Percentiles rank a stretch among this genome's conserved stretches.
Evolutionary conservation across 2,888 invertebrate genomes (phyloP).

Genomic region (Papilio demoleus): DNA sequence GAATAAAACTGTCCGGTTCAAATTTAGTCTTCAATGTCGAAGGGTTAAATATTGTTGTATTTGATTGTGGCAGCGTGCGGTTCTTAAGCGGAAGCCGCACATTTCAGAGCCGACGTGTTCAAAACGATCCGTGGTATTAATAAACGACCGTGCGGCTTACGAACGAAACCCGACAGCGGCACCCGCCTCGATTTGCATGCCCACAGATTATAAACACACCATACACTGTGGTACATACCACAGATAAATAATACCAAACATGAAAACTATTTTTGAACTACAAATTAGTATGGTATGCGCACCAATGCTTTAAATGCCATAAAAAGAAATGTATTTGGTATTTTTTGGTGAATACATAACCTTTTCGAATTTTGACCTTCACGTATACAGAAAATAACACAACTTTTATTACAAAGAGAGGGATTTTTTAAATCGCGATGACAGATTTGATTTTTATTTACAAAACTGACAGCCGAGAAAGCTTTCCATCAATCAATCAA

Average conservation of each 20-base stretch:
- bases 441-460: background rate
- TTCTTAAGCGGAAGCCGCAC: constrained; percentile 30
- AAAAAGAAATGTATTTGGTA: background rate
- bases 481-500: constrained; percentile 20
- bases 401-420: background rate
- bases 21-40: constrained; percentile 17
- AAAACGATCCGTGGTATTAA: constrained; percentile 34
- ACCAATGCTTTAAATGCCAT: background rate
- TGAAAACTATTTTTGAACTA: background rate
- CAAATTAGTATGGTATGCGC: background rate
- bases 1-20: background rate
- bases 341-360: background rate
- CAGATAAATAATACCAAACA: constrained; percentile 5
- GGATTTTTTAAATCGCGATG: background rate
- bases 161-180: constrained; percentile 24
- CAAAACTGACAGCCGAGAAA: background rate
- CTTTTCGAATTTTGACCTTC: background rate
- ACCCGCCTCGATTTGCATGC: constrained; percentile 20
- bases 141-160: constrained; percentile 28
- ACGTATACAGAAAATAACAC: background rate
- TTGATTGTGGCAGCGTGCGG: constrained; percentile 9
- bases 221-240: background rate
- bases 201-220: constrained; percentile 12
- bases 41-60: constrained; percentile 21
- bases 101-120: constrained; percentile 25